Evolutionary conservation across 2,797 vertebrate genomes (phyloP), one percentile per base, ranked within the genome.

Genomic region (Iguana delicatissima): DNA sequence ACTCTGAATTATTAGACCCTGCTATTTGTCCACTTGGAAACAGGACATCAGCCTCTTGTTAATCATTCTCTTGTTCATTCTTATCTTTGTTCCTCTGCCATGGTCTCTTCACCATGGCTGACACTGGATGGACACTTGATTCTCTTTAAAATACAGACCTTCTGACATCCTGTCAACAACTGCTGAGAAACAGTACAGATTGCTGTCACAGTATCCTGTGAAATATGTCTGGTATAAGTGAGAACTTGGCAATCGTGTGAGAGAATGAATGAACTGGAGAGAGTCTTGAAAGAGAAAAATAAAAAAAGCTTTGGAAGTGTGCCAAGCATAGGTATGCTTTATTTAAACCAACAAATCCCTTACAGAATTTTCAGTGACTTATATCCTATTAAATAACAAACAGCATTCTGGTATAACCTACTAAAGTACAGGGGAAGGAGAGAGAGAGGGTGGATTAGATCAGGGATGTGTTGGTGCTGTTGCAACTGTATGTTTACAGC

Each of bases 301-400:
- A 38, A 20, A 57, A 57, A 46, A 52, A 38, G 46, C 24, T 55
- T 50, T 88, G 50, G 50, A 82, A 73, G 24, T 38, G 5, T 8
- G n/a, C 26, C 26, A 42, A 57, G 14, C 9, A 57, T 3, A 69
- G 52, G 14, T 52, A 73, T 73, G 24, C 64, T 82, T 88, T 72
- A 82, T 69, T 88, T 72, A 72, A 81, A 88, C 12, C 24, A 81
- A 81, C 67, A 72, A 72, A 81, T n/a, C 14, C 46, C 46, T 69
- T 57, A 38, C n/a, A 59, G 2, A 72, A 38, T 38, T 57, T 59
- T 88, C 69, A 57, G 55, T 57, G 14, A 57, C 55, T 29, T 73
- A 88, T 29, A 35, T 14, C 86, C 24, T 80, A 10, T 82, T 88
- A 73, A 88, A 42, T 82, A 82, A 59, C 35, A 73, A 57, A 57